Evolutionary conservation across 2,888 invertebrate genomes (phyloP).

Genomic region (Cephalotes varians): DNA sequence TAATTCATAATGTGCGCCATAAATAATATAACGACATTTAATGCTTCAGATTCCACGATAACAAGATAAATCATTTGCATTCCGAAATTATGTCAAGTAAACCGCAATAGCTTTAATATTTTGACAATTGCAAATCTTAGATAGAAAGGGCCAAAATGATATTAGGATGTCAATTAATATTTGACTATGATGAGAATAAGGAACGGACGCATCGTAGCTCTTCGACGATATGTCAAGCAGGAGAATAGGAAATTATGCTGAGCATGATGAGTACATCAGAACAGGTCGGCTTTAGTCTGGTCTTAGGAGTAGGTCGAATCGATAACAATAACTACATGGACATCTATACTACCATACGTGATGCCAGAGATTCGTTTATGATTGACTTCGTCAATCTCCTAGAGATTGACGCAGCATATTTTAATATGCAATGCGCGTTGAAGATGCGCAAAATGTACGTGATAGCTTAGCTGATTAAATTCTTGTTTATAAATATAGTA

Average conservation of each 20-base stretch:
- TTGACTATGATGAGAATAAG: background rate
- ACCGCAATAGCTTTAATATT: slow-evolving; percentile 6
- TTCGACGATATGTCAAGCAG: slow-evolving; percentile 25
- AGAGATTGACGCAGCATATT: slow-evolving; percentile 8
- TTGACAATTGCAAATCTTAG: background rate
- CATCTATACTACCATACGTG: slow-evolving; percentile 52
- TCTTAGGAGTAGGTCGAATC: slow-evolving; percentile 79
- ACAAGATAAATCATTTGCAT: background rate
- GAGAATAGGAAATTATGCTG: slow-evolving; percentile 60
- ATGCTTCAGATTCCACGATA: background rate
- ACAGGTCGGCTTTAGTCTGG: slow-evolving; percentile 74
- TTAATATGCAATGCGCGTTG: background rate
- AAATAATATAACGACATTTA: background rate
- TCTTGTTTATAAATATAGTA: background rate
- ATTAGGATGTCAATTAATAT: slow-evolving; percentile 2
- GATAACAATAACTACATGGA: slow-evolving; percentile 77
- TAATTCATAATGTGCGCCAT: background rate
- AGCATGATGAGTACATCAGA: slow-evolving; percentile 64
- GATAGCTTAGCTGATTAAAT: background rate
- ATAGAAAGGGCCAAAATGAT: background rate
- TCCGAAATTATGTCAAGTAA: background rate
- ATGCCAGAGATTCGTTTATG: slow-evolving; percentile 27
- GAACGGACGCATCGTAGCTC: slow-evolving; percentile 47
- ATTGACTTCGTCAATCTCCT: background rate
- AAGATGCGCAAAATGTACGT: background rate